A percentile compares a stretch with the other conserved stretches of the same genome.
phyloP scores from a whole-genome alignment of 53 echinoderm and acorn worm species.

The Holothuria scabra region DNA sequence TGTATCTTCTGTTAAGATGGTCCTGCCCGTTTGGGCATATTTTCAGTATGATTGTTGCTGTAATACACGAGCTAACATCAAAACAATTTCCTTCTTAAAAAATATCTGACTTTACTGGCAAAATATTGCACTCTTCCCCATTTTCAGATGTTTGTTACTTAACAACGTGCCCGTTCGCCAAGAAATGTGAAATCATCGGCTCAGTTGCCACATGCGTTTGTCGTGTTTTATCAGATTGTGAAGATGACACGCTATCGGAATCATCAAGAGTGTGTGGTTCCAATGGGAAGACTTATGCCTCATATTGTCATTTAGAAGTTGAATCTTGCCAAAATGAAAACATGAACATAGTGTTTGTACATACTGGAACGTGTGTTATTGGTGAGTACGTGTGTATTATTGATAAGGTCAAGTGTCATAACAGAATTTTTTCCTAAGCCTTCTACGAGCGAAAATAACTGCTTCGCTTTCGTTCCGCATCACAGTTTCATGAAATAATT shows the following conservation, averaged over 20 bases:
- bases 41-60: no score
- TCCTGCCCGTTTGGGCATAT: no score
- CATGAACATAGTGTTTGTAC: neutral
- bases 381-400: neutral
- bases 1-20: no score
- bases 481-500: no score
- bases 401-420: neutral
- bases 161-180: neutral
- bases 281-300: neutral
- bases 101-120: no score
- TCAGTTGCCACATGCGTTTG: neutral
- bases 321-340: neutral
- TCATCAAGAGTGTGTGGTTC: neutral
- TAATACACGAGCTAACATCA: no score
- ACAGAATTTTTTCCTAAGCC: no score
- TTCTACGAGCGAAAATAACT: no score
- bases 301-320: neutral
- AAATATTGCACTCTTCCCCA: no score
- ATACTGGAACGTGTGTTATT: conserved; percentile 1
- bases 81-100: no score
- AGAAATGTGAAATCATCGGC: conserved; percentile 11
- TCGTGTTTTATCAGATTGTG: conserved; percentile 1
- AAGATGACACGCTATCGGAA: neutral
- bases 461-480: no score
- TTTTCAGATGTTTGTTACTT: neutral